Conservation (phyloP, 2,113 vertebrate genomes). For the Dasypus novemcinctus region DNA sequence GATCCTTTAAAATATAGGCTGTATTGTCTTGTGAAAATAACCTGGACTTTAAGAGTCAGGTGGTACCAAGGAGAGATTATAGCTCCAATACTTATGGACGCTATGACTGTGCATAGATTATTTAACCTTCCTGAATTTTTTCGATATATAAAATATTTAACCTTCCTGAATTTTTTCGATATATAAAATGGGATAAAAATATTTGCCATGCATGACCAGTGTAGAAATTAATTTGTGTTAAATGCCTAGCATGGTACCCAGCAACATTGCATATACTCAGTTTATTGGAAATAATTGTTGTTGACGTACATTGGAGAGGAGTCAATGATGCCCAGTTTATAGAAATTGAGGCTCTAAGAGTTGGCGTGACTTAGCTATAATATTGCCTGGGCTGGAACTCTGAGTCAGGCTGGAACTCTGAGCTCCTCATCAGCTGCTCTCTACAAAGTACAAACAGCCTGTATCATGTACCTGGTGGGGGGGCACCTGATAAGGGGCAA, state of each 20-base stretch:
- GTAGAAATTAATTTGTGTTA: not conserved
- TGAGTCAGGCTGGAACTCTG: not conserved
- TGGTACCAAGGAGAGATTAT: rapidly evolving
- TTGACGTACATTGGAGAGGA: not conserved
- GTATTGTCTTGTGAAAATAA: not conserved
- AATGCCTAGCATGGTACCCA: not conserved
- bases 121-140: not conserved
- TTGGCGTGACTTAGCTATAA: not conserved
- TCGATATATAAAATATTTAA: no score
- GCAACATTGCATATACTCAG: not conserved
- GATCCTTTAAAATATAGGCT: not conserved
- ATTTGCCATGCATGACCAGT: not conserved
- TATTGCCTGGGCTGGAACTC: not conserved
- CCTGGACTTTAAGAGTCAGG: not conserved
- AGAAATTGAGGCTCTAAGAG: not conserved
- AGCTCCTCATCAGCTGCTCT: not conserved
- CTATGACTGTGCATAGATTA: not conserved
- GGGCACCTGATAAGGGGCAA: not conserved
- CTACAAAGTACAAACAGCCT: not conserved
- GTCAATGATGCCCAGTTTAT: not conserved
- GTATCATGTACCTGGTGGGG: not conserved
- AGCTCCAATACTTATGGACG: not conserved
- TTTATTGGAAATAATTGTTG: not conserved
- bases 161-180: not conserved
- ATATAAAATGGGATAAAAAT: not conserved